phyloP scores from a whole-genome alignment of 2,888 invertebrate species.

The Thymelicus sylvestris region DNA sequence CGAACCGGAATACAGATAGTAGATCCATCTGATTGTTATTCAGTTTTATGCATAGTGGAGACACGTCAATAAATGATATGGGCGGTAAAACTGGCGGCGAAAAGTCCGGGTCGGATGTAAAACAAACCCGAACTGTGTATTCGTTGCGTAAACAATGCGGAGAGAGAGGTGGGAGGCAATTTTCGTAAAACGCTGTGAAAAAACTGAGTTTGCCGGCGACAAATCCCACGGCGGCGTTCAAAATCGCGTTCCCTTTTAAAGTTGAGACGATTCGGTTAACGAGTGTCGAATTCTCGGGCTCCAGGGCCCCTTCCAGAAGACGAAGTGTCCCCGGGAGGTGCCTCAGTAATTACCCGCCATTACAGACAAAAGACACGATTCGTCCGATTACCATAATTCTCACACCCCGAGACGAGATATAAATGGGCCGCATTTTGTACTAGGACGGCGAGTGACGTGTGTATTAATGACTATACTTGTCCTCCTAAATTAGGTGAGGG shows the following conservation, averaged over 20 bases:
- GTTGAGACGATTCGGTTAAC: conserved; percentile 82
- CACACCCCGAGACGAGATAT: conserved; percentile 78
- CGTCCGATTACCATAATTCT: conserved; percentile 84
- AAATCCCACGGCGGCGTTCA: conserved; percentile 74
- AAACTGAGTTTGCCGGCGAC: conserved; percentile 41
- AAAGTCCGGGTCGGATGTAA: conserved; percentile 27
- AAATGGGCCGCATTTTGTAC: conserved; percentile 83
- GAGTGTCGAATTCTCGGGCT: conserved; percentile 80
- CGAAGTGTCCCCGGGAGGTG: conserved; percentile 79
- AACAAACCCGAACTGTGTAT: conserved; percentile 53
- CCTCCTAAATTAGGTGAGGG: conserved; percentile 83
- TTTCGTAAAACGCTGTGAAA: conserved; percentile 56
- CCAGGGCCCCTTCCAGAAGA: conserved; percentile 68
- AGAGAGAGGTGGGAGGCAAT: conserved; percentile 51
- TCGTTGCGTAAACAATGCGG: conserved; percentile 56
- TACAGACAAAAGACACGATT: conserved; percentile 84
- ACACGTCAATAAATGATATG: conserved; percentile 63
- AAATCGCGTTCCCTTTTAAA: conserved; percentile 82
- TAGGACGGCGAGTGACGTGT: conserved; percentile 82
- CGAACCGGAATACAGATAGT: conserved; percentile 71
- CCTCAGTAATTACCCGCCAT: conserved; percentile 82
- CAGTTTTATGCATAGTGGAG: conserved; percentile 64
- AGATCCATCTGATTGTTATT: conserved; percentile 69
- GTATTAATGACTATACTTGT: conserved; percentile 84
- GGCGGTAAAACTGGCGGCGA: conserved; percentile 51